phyloP scores from a whole-genome alignment of 2,797 vertebrate genomes.

The Synanceia verrucosa region DNA sequence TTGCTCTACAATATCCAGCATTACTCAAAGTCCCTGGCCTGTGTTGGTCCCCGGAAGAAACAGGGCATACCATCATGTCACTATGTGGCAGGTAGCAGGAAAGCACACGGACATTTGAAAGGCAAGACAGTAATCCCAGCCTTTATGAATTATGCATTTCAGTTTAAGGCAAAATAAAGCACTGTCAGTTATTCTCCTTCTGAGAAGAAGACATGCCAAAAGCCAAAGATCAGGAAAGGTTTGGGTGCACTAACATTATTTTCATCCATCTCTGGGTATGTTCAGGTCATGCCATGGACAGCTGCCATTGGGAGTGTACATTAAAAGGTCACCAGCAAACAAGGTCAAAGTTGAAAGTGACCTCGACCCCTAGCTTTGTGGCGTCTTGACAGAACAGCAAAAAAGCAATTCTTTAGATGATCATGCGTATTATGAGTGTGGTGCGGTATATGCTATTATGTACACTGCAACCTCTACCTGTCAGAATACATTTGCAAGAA shows the following conservation, averaged over 20 bases:
- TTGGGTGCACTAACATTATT: background rate
- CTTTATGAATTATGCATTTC: slow-evolving; percentile 41
- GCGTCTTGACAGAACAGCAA: background rate
- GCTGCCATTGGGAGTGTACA: background rate
- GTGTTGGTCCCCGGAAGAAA: background rate
- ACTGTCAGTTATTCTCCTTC: background rate
- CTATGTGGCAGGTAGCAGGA: background rate
- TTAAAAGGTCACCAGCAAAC: background rate
- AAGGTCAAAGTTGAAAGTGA: background rate
- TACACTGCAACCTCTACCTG: background rate
- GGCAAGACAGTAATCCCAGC: background rate
- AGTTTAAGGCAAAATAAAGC: background rate
- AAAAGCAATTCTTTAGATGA: background rate
- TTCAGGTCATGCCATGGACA: background rate
- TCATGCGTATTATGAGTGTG: background rate
- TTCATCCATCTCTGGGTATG: background rate
- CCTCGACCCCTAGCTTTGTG: background rate
- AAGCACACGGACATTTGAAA: slow-evolving; percentile 15
- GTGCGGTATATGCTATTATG: background rate
- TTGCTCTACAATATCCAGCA: background rate
- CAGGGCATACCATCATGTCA: background rate
- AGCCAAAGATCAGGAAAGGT: background rate
- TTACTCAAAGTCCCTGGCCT: background rate
- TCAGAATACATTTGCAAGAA: slow-evolving; percentile 45
- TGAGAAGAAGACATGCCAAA: background rate